phyloP scores from a whole-genome alignment of 2,797 vertebrate genomes.

The Microhierax caerulescens region DNA sequence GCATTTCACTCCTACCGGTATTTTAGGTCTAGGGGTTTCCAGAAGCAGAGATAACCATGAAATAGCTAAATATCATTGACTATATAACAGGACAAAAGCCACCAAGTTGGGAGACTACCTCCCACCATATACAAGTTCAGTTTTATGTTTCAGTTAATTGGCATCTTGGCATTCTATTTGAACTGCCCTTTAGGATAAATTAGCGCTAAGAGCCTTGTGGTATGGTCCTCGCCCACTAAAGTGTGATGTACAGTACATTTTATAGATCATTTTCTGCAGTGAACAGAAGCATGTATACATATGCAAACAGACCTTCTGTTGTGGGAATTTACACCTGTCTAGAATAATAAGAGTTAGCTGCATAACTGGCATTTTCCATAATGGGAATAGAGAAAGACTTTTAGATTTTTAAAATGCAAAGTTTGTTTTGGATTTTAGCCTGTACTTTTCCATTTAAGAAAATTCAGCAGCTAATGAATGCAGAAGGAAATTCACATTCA shows the following conservation, averaged over 20 bases:
- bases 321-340: slow-evolving; percentile 5
- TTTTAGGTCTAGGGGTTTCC: background rate
- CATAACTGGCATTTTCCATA: background rate
- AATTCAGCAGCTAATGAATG: background rate
- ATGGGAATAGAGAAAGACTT: background rate
- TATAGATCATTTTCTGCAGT: background rate
- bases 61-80: background rate
- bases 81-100: background rate
- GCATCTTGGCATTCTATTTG: background rate
- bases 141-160: background rate
- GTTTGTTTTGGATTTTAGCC: background rate
- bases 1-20: background rate
- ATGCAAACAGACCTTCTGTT: slow-evolving; percentile 1
- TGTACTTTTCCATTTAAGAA: background rate
- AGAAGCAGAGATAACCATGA: background rate
- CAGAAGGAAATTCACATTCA: background rate
- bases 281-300: background rate
- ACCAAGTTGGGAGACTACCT: background rate
- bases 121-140: background rate
- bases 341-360: background rate
- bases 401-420: background rate
- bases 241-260: background rate
- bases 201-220: background rate
- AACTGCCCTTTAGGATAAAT: background rate
- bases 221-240: background rate